phyloP scores from a whole-genome alignment of 1,140 invertebrate genomes.

The Temnothorax longispinosus region DNA sequence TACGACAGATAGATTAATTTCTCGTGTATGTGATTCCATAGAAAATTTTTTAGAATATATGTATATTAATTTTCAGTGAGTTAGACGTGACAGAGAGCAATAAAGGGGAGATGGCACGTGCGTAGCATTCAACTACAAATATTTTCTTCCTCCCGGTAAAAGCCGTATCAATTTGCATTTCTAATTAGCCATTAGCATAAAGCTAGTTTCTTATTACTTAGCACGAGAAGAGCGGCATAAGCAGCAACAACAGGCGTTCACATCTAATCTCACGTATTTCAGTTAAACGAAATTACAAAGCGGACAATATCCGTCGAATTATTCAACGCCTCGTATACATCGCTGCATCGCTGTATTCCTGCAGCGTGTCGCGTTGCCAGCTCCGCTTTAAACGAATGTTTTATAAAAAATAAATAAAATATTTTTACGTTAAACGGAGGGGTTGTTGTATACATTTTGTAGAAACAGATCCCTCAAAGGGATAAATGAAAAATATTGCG shows the following conservation, averaged over 20 bases:
- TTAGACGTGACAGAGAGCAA: constrained; percentile 1
- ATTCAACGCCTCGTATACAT: not conserved
- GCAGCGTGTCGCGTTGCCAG: not conserved
- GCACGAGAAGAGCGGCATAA: not conserved
- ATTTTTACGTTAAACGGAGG: constrained; percentile 11
- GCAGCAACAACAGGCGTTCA: not conserved
- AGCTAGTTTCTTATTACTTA: constrained; percentile 23
- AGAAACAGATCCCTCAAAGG: constrained; percentile 37
- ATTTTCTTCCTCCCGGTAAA: not conserved
- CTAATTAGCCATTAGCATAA: constrained; percentile 13
- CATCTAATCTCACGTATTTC: not conserved
- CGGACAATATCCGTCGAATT: not conserved
- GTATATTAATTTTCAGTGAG: not conserved
- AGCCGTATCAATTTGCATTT: constrained; percentile 10
- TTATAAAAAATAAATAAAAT: constrained; percentile 50
- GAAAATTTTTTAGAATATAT: not conserved
- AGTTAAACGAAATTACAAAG: not conserved
- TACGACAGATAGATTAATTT: not conserved
- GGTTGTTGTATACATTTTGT: not conserved
- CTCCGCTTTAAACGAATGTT: constrained; percentile 8
- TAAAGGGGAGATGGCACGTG: not conserved
- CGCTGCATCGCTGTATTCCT: not conserved
- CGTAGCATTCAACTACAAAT: not conserved
- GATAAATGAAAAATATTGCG: constrained; percentile 46
- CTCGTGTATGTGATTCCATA: not conserved